Evolutionary conservation across 2,113 vertebrate genomes (phyloP).

Genomic region (Corythoichthys intestinalis): DNA sequence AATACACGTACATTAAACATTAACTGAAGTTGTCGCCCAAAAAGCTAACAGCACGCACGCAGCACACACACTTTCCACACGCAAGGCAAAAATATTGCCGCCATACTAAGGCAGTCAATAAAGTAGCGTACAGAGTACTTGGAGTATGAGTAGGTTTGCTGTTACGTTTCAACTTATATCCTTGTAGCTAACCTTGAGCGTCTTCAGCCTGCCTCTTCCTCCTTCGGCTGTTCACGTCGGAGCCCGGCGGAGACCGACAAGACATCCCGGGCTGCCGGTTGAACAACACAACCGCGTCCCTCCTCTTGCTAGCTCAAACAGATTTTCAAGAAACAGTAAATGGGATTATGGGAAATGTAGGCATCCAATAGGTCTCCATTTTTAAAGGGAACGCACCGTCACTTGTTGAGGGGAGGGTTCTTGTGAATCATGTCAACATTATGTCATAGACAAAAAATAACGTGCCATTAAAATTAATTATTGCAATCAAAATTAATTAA

Average conservation of each 20-base stretch:
- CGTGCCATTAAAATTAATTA: no score
- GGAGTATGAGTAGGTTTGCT: neutral
- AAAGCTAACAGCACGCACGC: no score
- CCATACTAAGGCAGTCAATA: neutral
- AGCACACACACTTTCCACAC: neutral
- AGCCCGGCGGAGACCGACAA: conserved; percentile 3
- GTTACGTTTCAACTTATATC: conserved; percentile 32
- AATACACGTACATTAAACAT: no score
- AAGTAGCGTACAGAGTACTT: neutral
- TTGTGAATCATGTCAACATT: no score
- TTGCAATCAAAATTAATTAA: no score
- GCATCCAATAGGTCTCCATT: neutral
- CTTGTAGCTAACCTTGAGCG: conserved; percentile 41
- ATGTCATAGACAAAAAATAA: no score
- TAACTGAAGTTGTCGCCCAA: neutral
- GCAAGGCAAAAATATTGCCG: neutral
- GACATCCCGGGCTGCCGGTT: conserved; percentile 29
- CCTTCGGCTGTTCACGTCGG: conserved; percentile 43
- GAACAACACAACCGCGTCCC: no score
- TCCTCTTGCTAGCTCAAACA: neutral
- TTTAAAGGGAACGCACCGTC: conserved; percentile 6
- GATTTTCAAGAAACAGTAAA: conserved; percentile 6
- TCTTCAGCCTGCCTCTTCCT: conserved; percentile 42
- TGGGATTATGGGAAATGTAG: conserved; percentile 63
- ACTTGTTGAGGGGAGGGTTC: neutral